Evolutionary conservation across 2,113 vertebrate genomes (phyloP).

Genomic region (Triplophysa dalaica): DNA sequence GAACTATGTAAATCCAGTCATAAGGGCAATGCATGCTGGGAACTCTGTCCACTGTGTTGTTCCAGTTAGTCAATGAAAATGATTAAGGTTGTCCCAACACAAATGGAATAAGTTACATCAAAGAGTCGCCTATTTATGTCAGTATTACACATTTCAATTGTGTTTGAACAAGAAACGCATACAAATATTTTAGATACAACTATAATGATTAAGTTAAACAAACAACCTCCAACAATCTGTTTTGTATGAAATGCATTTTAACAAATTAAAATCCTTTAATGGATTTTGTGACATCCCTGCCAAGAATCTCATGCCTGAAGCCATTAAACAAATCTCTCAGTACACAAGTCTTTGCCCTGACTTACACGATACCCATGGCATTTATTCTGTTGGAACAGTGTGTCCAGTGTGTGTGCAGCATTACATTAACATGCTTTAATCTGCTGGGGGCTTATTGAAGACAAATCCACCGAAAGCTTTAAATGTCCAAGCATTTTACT

Average conservation of each 20-base stretch:
- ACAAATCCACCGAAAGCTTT: slow-evolving; percentile 75
- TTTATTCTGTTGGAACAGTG: slow-evolving; percentile 16
- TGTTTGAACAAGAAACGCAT: too few species aligned
- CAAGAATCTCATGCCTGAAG: not conserved
- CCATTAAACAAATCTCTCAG: not conserved
- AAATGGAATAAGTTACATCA: too few species aligned
- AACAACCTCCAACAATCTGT: too few species aligned
- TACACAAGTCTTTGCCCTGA: slow-evolving; percentile 1
- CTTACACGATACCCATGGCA: not conserved
- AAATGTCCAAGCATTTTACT: slow-evolving; percentile 69
- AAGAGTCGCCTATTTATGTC: too few species aligned
- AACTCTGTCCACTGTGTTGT: too few species aligned
- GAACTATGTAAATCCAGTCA: too few species aligned
- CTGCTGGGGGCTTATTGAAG: slow-evolving; percentile 70
- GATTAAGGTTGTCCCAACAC: too few species aligned
- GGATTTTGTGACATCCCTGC: not conserved
- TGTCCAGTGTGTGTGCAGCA: slow-evolving; percentile 60
- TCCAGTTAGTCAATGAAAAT: too few species aligned
- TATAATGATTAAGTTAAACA: too few species aligned
- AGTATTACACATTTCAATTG: too few species aligned
- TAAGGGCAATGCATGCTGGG: too few species aligned
- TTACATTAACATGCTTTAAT: slow-evolving; percentile 75
- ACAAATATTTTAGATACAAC: too few species aligned
- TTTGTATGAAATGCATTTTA: not conserved
- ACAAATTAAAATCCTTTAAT: not conserved